Evolutionary conservation across 2,797 vertebrate species (phyloP).

Genomic region (Pseudopleuronectes americanus): DNA sequence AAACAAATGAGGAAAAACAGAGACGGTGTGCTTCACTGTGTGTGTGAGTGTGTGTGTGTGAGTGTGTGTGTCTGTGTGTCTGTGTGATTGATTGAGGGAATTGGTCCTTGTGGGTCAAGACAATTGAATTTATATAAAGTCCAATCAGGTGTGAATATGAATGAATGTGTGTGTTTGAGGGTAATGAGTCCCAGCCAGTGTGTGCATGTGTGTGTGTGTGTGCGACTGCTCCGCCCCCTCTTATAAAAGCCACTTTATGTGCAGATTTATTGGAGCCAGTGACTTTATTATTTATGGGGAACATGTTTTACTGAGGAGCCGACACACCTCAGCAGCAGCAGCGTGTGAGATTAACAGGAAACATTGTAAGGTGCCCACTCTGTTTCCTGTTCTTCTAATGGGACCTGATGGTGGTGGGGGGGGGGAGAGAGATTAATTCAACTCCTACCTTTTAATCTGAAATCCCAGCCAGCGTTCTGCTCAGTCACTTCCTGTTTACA

Average conservation of each 20-base stretch:
- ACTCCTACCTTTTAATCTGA: too few species aligned
- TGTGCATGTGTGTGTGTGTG: constrained; percentile 6
- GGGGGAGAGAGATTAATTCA: too few species aligned
- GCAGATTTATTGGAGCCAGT: constrained; percentile 47
- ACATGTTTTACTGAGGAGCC: constrained; percentile 23
- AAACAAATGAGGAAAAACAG: constrained; percentile 14
- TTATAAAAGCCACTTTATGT: constrained; percentile 48
- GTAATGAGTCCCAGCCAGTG: constrained; percentile 6
- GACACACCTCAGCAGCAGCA: constrained; percentile 5
- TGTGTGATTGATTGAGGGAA: not conserved
- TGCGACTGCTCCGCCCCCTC: not conserved
- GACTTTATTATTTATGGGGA: constrained; percentile 55
- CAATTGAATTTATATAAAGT: not conserved
- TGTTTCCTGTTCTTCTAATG: too few species aligned
- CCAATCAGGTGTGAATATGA: not conserved
- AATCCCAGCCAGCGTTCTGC: too few species aligned
- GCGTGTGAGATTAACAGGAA: too few species aligned
- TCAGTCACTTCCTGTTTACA: too few species aligned
- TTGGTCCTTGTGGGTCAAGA: not conserved
- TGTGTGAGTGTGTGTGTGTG: not conserved
- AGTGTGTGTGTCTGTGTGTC: not conserved
- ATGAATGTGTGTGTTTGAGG: constrained; percentile 3
- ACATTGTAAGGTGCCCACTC: too few species aligned
- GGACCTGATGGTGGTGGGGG: too few species aligned
- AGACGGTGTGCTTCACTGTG: too few species aligned